Base-by-base conservation (phyloP, 2,113 vertebrate genomes). In the Pelecanoides urinatrix region DNA sequence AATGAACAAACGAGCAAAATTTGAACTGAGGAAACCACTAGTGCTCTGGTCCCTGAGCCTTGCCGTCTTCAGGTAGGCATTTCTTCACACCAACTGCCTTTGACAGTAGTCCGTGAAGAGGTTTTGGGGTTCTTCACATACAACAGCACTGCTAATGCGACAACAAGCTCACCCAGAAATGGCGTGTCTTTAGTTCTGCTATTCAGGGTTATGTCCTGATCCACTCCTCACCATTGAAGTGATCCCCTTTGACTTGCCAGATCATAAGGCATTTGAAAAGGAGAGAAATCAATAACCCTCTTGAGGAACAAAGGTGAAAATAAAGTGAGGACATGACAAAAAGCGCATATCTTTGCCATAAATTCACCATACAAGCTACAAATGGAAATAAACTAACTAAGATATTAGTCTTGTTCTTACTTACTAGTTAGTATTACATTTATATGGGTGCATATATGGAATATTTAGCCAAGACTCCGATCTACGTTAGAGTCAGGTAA, bases 21-120 rank as follows among this genome's bases (percentile, higher is more conserved):
- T 99, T 98, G 99, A 99, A 79, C 94, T 99, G 98, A 98, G 99
- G 97, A 99, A 99, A 97, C 99, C 99, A 0, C 97, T 99, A 95
- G 99, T 99, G 93, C 98, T 99, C n/a, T 99, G 99, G 99, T 99
- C 99, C 9, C 98, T 99, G 97, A 99, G 99, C 29, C 99, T 99
- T 22, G 99, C 99, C 2, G 98, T 99, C 72, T 99, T 99, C 98
- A 99, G 99, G 99, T 99, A 97, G 97, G 96, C 86, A 18, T 62
- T 80, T 80, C 66, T 87, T 53, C 50, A 55, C 44, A 50, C 19
- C 76, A 32, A 5, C 73, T 86, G 80, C 68, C 76, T 73, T 90
- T 65, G 38, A 18, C 71, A 65, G 36, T 68, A 44, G 61, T 44
- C 62, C 19, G 5, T 44, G 40, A 14, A 68, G 55, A 74, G 66